Base-by-base conservation (phyloP, 2,797 vertebrate genomes). In the Sebastes minor region DNA sequence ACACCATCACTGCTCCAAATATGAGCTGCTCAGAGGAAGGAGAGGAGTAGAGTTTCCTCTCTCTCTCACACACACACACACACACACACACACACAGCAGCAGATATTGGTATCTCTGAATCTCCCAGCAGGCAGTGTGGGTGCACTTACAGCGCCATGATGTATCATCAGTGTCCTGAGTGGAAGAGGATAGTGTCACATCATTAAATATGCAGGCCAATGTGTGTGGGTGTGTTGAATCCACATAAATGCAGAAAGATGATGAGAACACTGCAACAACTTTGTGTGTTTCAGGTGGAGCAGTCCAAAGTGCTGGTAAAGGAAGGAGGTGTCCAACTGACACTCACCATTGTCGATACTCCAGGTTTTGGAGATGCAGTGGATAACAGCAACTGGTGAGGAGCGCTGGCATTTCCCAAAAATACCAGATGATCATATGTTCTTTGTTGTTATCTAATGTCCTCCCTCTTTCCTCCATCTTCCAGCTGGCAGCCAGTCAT, bases 361-460 rank as follows among this genome's bases (percentile, higher is more conserved):
- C 96, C 96, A 5, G 96, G 96, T 5, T 96, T 96, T 68, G 96
- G 96, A 42, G 96, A 96, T 62, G 96, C 96, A 0, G 96, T 96
- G 74, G 96, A 96, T 83, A 96, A 96, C 91, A 96, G 96, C 79
- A 96, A 96, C 90, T 96, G 96, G 96, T 96, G 71, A 92, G 93
- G 42, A 53, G 18, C 6, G 7, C 28, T 35, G 3, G 2, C 18
- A 13, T 13, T 64, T 20, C 14, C 33, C 14, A 53, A 4, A 4
- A 69, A 13, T 13, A 8, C 5, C 6, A 66, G 62, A 3, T 18
- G 8, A 67, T 57, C 13, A 1, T 14, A 0, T 49, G 30, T 53
- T 52, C 9, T 53, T 22, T 66, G 2, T 62, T 6, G 8, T 30
- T 33, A 2, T 27, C 20, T 3, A 4, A 12, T 38, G 2, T 8